Base-by-base conservation (phyloP, 2,797 vertebrate genomes). In the Sebastes nivosus region DNA sequence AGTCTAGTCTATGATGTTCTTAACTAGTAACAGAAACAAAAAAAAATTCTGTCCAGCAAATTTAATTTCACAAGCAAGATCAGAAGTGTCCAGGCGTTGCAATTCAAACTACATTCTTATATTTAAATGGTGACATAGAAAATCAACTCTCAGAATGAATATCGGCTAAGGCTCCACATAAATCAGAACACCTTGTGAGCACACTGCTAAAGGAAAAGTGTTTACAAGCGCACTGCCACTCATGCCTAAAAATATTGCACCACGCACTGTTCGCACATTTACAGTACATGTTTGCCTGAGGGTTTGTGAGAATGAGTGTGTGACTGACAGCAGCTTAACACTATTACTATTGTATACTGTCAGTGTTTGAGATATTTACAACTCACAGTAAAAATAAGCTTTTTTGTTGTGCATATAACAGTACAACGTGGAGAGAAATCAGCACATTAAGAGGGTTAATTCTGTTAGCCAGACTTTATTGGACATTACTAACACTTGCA, bases 191-290 rank as follows among this genome's bases (percentile, higher is more conserved):
- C 22, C 42, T 75, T 38, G 29, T 52, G 69, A 67, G 20, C 16
- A 20, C 30, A 74, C 38, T 20, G 24, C n/a, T 42, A 3, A 59
- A 52, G 29, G 13, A 32, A 77, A 46, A 30, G 57, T 46, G 58
- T 80, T 87, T 68, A 81, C 13, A 69, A 66, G 60, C 32, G 42
- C 25, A 12, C 52, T 71, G 46, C 20, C 58, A 77, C 30, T 68
- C 22, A 50, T 0, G 46, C 7, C 70, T 83, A 82, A 87, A 87
- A 80, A 82, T 82, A 80, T 81, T 29, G 8, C n/a, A 22, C 4
- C 58, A 24, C 5, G 2, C 46, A 55, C 65, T 52, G 66, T 57
- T 72, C 14, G 4, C 60, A 79, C 18, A 68, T 87, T 80, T 75
- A 75, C n/a, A 22, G 52, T 54, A 54, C 52, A 67, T 72, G 38